phyloP scores from a whole-genome alignment of 1,140 invertebrate species.

The Drosophila mauritiana region DNA sequence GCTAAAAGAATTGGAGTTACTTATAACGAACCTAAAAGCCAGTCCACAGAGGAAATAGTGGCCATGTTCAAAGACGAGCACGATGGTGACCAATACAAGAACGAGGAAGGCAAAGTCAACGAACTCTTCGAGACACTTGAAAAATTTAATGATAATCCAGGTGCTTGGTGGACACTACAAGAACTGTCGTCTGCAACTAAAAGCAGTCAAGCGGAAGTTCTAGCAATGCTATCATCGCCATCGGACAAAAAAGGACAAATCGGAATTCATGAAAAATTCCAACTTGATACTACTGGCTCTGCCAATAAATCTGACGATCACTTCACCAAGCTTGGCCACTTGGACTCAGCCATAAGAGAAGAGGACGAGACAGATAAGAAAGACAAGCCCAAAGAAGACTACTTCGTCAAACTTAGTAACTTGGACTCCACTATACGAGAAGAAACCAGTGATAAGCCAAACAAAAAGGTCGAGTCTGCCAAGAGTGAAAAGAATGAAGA shows the following conservation, averaged over 20 bases:
- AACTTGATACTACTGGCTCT: neutral
- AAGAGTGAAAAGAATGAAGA: neutral
- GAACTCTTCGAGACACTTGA: conserved; percentile 3
- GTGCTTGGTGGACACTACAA: neutral
- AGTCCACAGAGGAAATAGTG: conserved; percentile 19
- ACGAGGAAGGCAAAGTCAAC: neutral
- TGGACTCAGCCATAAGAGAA: conserved; percentile 2
- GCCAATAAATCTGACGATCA: neutral
- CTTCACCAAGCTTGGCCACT: conserved; percentile 1
- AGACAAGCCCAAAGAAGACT: neutral
- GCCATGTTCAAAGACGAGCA: conserved; percentile 7
- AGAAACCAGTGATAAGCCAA: neutral
- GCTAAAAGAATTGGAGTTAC: neutral
- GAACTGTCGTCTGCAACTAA: neutral
- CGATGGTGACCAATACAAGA: neutral
- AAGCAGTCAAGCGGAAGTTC: neutral
- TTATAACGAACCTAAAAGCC: neutral
- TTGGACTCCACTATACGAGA: neutral
- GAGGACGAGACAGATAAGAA: neutral
- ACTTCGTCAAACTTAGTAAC: neutral
- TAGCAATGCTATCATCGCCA: no score
- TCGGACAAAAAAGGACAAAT: neutral
- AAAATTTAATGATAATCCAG: neutral
- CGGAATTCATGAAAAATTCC: no score
- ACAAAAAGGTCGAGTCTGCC: neutral